phyloP scores from a whole-genome alignment of 2,797 vertebrate species.

The Coranthus polyacanthus region DNA sequence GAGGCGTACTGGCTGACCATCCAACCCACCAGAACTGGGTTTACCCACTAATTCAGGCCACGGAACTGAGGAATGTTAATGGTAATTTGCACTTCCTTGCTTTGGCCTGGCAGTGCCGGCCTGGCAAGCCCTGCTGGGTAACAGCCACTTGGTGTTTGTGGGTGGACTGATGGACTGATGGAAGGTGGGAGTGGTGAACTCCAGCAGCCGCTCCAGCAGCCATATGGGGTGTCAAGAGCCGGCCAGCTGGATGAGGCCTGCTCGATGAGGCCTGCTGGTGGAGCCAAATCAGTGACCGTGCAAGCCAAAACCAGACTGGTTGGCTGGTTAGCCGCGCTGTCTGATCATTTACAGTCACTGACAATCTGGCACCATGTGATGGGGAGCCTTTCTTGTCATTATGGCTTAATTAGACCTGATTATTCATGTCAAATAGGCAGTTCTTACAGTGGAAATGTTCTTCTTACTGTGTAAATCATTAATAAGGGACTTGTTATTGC shows the following conservation, averaged over 20 bases:
- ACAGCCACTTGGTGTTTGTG: constrained; percentile 53
- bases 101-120: constrained; percentile 27
- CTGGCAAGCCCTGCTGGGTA: constrained; percentile 39
- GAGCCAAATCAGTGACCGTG: constrained; percentile 43
- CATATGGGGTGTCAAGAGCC: constrained; percentile 48
- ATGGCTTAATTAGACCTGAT: constrained; percentile 15
- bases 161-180: constrained; percentile 54
- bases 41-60: constrained; percentile 25
- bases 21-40: constrained; percentile 35
- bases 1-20: constrained; percentile 3
- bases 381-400: constrained; percentile 25
- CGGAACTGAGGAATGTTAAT: constrained; percentile 57
- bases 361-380: constrained; percentile 37
- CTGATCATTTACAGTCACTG: constrained; percentile 34
- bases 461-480: too few species aligned
- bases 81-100: constrained; percentile 43
- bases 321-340: constrained; percentile 38
- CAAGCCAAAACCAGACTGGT: constrained; percentile 53
- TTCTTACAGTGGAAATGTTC: constrained; percentile 13
- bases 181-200: constrained; percentile 47
- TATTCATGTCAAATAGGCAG: constrained; percentile 5
- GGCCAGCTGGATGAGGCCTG: constrained; percentile 56
- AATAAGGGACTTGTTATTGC: too few species aligned
- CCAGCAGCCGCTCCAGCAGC: constrained; percentile 48
- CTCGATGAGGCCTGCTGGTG: constrained; percentile 31